Evolutionary conservation across 2,113 vertebrate genomes (phyloP), one percentile per base, ranked within the genome.

Genomic region (Sebastes schlegelii): DNA sequence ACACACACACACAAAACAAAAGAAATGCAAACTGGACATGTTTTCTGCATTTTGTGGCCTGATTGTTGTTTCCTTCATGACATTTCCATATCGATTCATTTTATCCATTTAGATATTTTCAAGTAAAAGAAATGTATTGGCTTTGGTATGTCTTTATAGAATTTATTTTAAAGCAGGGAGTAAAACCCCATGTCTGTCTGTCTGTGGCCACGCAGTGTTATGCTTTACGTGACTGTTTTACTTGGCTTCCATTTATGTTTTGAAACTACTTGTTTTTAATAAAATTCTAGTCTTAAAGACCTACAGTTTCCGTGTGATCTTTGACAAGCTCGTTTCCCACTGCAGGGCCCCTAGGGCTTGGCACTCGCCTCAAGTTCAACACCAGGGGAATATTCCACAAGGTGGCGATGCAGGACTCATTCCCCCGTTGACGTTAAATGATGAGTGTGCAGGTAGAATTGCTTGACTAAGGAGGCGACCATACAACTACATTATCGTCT

Each of bases 401-500:
- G 93, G 88, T 89, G 93, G 94, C 92, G 76, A 87, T 91, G 73
- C 88, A 93, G 90, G 84, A 93, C 85, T 86, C 93, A 83, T 54
- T 91, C 90, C 68, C 72, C 34, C 85, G 67, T 57, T 82, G 68
- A 86, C 80, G 21, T 71, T 63, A 85, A 93, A 79, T 82, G 85
- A 92, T 92, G 91, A 92, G 87, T 92, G 57, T 90, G 89, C 93
- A 93, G 89, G 85, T 92, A 85, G 77, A 90, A 81, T 45, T 72
- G 74, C 85, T 81, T 66, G 83, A 88, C 34, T 82, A 82, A 91
- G 79, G 74, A 84, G 80, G 74, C 43, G 55, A 90, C 89, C 79
- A 83, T 52, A 84, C 69, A 73, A 65, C 68, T 54, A 58, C 76
- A 86, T 80, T 84, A 79, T 83, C 62, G 78, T 87, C 80, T 79